These are phyloP conservation scores for Callyntrura guangdongensis DNA, from an alignment of 2,888 invertebrate genomes.

Conservation along the genomic window DNA sequence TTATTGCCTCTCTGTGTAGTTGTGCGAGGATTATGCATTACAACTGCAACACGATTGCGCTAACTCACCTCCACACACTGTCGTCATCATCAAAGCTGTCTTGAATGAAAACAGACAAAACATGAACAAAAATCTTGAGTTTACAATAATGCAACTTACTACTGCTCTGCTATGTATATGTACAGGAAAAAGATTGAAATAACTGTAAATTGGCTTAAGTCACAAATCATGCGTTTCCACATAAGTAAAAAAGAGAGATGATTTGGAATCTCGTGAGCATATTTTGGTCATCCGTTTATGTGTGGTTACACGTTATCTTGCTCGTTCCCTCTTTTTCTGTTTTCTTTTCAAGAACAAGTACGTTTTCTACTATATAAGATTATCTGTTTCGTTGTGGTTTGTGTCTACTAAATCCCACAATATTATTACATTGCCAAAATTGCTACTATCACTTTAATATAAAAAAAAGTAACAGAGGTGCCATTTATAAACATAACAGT, in stretches of 20 bases:
- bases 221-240: constrained; percentile 76
- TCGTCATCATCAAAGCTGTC: not conserved
- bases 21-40: constrained; percentile 4
- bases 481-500: constrained; percentile 36
- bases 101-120: not conserved
- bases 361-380: not conserved
- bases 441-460: not conserved
- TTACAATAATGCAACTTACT: too few relatives aligned
- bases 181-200: constrained; percentile 38
- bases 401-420: not conserved
- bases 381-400: not conserved
- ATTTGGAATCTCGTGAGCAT: not conserved
- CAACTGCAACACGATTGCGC: constrained; percentile 2
- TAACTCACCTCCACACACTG: constrained; percentile 24
- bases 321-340: not conserved
- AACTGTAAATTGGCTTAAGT: constrained; percentile 71
- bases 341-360: not conserved
- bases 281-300: not conserved
- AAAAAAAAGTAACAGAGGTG: not conserved
- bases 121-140: not conserved
- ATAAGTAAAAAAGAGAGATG: constrained; percentile 12
- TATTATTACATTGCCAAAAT: not conserved
- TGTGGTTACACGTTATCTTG: not conserved
- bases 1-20: not conserved
- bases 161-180: not conserved